Percentiles rank a stretch among this genome's conserved stretches.
Conservation (phyloP, 1,140 invertebrate genomes). For the Drosophila nikananu region DNA sequence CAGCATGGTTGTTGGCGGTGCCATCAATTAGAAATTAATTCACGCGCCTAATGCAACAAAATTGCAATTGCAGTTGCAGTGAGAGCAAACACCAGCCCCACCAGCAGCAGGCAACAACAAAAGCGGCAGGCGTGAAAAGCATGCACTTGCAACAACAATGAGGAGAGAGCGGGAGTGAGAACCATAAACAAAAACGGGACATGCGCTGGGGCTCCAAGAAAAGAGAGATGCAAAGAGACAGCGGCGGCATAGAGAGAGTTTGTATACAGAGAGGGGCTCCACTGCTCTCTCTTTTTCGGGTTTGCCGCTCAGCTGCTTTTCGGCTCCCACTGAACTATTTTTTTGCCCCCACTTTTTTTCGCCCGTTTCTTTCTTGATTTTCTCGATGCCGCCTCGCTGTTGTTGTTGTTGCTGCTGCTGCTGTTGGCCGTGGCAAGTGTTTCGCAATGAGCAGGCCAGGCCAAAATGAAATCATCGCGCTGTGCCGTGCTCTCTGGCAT, state of each 20-base stretch:
- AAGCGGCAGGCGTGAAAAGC: slow-evolving; percentile 21
- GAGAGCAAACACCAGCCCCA: slow-evolving; percentile 14
- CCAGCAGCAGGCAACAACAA: slow-evolving; percentile 5
- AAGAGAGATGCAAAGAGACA: slow-evolving; percentile 20
- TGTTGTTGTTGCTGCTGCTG: slow-evolving; percentile 33
- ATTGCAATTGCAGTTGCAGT: slow-evolving; percentile 66
- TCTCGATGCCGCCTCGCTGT: slow-evolving; percentile 36
- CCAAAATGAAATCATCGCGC: slow-evolving; percentile 77
- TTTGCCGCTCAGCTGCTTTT: slow-evolving; percentile 66
- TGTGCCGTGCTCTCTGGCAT: slow-evolving; percentile 55
- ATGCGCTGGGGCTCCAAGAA: slow-evolving; percentile 46
- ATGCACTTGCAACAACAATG: slow-evolving; percentile 45
- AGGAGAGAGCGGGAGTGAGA: slow-evolving; percentile 33
- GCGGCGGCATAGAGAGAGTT: slow-evolving; percentile 27
- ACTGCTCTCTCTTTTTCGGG: slow-evolving; percentile 41
- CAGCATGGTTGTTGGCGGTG: slow-evolving; percentile 46
- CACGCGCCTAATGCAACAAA: slow-evolving; percentile 64
- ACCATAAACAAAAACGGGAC: slow-evolving; percentile 60
- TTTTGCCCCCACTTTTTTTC: slow-evolving; percentile 44
- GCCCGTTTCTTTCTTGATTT: slow-evolving; percentile 66
- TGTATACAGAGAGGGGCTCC: slow-evolving; percentile 19
- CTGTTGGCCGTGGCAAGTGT: slow-evolving; percentile 83
- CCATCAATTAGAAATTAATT: slow-evolving; percentile 79
- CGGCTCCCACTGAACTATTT: slow-evolving; percentile 75
- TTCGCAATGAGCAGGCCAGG: slow-evolving; percentile 76